Conservation (phyloP, 1,140 invertebrate genomes). For the Drosophila kohkoa region DNA sequence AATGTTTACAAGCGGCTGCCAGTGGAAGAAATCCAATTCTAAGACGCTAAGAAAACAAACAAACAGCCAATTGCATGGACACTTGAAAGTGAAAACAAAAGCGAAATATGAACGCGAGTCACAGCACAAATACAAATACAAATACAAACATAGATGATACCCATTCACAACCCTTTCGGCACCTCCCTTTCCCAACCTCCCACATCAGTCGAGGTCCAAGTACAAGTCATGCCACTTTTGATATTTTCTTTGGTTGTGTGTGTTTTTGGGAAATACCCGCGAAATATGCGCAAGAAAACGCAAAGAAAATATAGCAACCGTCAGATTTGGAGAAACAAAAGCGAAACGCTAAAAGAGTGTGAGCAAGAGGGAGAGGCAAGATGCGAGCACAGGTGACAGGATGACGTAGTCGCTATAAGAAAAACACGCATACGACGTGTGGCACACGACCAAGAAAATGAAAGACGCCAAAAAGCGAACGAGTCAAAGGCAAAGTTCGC, state of each 20-base stretch:
- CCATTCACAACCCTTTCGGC: constrained; percentile 27
- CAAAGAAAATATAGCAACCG: constrained; percentile 24
- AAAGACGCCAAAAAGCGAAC: constrained; percentile 41
- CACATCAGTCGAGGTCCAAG: neutral
- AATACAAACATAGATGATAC: constrained; percentile 33
- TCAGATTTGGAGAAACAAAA: constrained; percentile 61
- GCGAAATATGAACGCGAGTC: constrained; percentile 44
- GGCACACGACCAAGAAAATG: constrained; percentile 70
- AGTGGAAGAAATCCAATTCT: constrained; percentile 25
- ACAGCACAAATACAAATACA: constrained; percentile 2
- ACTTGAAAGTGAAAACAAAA: constrained; percentile 31
- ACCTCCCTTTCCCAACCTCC: neutral
- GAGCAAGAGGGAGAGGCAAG: constrained; percentile 9
- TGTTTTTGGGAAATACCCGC: constrained; percentile 76
- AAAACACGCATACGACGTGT: constrained; percentile 81
- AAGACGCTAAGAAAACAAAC: constrained; percentile 24
- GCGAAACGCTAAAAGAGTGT: constrained; percentile 10
- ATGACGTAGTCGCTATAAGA: constrained; percentile 78
- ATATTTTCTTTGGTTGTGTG: constrained; percentile 33
- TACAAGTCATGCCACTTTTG: constrained; percentile 55
- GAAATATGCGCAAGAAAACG: constrained; percentile 48
- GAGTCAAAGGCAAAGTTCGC: constrained; percentile 65
- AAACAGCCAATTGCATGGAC: constrained; percentile 39
- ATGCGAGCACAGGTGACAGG: constrained; percentile 62
- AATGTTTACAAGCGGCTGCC: constrained; percentile 34